Evolutionary conservation across 2,797 vertebrate species (phyloP).

Genomic region (Aphelocoma californica): DNA sequence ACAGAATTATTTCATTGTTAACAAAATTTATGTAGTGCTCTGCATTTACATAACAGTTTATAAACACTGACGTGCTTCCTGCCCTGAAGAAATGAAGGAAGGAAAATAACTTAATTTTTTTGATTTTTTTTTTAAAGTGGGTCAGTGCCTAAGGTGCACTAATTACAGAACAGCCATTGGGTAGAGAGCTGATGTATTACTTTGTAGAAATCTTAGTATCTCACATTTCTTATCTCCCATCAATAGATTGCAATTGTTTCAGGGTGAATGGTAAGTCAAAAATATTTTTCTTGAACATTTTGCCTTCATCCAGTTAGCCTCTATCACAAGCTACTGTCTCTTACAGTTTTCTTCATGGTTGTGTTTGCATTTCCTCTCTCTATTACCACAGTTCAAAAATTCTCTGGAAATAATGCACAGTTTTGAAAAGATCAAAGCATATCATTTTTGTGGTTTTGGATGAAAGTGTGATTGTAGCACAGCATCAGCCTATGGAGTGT

Average conservation of each 20-base stretch:
- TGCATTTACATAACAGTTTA: conserved; percentile 1
- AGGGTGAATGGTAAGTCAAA: conserved; percentile 16
- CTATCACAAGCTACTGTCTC: background rate
- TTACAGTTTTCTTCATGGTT: background rate
- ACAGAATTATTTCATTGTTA: conserved; percentile 4
- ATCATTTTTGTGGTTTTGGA: background rate
- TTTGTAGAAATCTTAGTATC: conserved; percentile 7
- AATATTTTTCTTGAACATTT: background rate
- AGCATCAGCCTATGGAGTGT: background rate
- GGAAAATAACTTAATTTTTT: conserved; percentile 7
- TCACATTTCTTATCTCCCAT: conserved; percentile 1
- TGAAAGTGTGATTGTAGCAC: rapidly evolving
- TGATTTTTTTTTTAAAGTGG: background rate
- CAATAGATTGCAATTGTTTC: conserved; percentile 25
- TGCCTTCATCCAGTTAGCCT: background rate
- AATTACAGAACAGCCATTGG: conserved; percentile 44
- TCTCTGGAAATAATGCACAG: background rate
- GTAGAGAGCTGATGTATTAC: background rate
- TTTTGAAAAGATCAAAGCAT: background rate
- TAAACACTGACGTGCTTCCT: conserved; percentile 8
- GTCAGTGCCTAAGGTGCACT: conserved; percentile 40
- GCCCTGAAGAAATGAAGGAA: conserved; percentile 14
- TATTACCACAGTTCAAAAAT: background rate
- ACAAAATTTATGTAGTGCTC: background rate
- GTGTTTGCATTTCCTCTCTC: background rate